phyloP scores from a whole-genome alignment of 2,797 vertebrate genomes.

The Cephalopachus bancanus region DNA sequence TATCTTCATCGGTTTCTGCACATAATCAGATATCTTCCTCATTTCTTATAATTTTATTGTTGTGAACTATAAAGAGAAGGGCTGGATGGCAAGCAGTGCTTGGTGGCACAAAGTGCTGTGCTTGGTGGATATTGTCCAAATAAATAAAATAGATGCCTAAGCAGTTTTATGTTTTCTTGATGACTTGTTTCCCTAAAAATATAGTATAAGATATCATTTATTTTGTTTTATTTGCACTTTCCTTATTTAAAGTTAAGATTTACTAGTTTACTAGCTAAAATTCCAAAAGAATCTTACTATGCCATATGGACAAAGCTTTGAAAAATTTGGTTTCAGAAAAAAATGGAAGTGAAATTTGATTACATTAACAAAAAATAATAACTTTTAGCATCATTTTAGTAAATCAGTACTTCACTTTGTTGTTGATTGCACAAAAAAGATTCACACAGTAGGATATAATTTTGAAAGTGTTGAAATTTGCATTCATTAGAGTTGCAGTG shows the following conservation, averaged over 20 bases:
- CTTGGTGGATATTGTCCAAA: conserved; percentile 10
- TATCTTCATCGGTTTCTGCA: background rate
- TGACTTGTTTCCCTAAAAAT: background rate
- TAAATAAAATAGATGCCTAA: background rate
- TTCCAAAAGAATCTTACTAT: conserved; percentile 30
- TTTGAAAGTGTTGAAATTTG: conserved; percentile 81
- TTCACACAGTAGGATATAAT: conserved; percentile 73
- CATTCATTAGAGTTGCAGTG: conserved; percentile 77
- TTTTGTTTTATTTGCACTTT: background rate
- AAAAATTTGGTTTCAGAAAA: conserved; percentile 57
- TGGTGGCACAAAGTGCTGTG: background rate
- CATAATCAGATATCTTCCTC: background rate
- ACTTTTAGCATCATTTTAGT: conserved; percentile 66
- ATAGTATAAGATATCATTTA: background rate
- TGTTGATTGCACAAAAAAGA: conserved; percentile 77
- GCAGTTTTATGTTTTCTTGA: background rate
- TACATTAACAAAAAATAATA: conserved; percentile 81
- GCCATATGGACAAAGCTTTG: background rate
- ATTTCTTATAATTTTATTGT: background rate
- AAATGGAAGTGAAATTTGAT: conserved; percentile 63
- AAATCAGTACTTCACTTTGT: conserved; percentile 74
- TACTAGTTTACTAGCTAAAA: background rate
- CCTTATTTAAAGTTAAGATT: background rate
- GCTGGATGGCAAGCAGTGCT: background rate
- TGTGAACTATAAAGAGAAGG: background rate